A percentile compares a stretch with the other conserved stretches of the same genome.
Evolutionary conservation across 2,113 vertebrate genomes (phyloP).

Genomic region (Numenius arquata): DNA sequence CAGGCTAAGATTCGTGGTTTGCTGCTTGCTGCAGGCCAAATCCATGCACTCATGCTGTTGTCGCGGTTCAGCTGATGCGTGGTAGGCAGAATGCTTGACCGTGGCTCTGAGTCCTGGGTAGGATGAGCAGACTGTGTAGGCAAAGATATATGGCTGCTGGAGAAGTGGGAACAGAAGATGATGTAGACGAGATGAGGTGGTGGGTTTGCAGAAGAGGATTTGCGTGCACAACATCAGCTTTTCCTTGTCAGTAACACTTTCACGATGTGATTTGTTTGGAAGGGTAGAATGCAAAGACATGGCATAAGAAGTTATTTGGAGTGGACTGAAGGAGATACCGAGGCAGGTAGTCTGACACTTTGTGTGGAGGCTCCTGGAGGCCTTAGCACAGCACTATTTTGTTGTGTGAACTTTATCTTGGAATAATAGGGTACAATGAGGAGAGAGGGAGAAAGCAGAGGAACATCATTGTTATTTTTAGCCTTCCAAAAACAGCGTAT

Average conservation of each 20-base stretch:
- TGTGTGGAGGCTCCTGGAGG: background rate
- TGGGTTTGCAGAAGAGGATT: background rate
- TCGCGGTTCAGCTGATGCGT: rapidly evolving
- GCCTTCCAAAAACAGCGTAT: background rate
- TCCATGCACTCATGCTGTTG: background rate
- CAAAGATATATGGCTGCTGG: background rate
- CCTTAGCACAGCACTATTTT: background rate
- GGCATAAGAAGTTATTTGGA: background rate
- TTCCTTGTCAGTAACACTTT: background rate
- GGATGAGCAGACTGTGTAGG: background rate
- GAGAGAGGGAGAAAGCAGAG: background rate
- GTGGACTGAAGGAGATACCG: background rate
- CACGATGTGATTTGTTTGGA: background rate
- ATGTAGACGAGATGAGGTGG: background rate
- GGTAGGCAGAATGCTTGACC: background rate
- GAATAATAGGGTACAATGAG: background rate
- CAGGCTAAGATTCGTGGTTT: background rate
- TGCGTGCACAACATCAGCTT: background rate
- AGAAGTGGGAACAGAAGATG: background rate
- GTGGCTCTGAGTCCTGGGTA: background rate
- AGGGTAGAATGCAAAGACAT: background rate
- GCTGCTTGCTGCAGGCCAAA: background rate
- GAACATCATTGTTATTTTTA: background rate
- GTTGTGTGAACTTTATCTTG: background rate
- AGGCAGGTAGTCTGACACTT: background rate